A percentile compares a stretch with the other conserved stretches of the same genome.
Conservation (phyloP, 2,797 vertebrate species). For the Arremon brunneinucha region DNA sequence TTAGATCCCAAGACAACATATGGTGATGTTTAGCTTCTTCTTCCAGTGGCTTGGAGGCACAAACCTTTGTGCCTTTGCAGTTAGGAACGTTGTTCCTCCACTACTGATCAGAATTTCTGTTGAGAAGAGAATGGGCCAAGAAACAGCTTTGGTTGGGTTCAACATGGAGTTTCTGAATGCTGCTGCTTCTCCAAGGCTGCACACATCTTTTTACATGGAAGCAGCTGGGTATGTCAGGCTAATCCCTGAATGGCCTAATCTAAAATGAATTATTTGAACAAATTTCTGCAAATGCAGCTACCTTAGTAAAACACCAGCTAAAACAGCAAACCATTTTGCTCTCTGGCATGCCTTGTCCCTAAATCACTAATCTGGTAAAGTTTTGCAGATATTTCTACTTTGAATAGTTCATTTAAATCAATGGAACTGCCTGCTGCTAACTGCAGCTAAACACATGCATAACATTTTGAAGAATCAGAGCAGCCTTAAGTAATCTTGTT, state of each 20-base stretch:
- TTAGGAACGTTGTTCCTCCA: background rate
- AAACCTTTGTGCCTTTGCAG: background rate
- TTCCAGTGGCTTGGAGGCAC: background rate
- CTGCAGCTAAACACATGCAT: background rate
- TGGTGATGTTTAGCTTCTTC: background rate
- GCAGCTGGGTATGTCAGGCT: background rate
- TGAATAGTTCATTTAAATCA: background rate
- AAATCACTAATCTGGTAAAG: background rate
- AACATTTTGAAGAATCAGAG: background rate
- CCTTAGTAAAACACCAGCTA: background rate
- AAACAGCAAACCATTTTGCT: background rate
- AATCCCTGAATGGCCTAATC: background rate
- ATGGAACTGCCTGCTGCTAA: background rate
- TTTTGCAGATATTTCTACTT: background rate
- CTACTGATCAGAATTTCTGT: background rate
- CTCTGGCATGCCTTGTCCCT: background rate
- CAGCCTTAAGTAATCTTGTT: background rate
- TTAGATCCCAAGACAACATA: background rate
- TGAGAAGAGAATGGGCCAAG: background rate
- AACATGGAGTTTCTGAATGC: background rate
- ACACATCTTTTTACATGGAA: background rate
- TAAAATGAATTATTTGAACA: background rate
- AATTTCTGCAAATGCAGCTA: background rate
- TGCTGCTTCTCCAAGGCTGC: background rate
- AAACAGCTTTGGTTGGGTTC: background rate